Conservation (phyloP, 2,888 invertebrate species). For the Drosophila peninsularis region DNA sequence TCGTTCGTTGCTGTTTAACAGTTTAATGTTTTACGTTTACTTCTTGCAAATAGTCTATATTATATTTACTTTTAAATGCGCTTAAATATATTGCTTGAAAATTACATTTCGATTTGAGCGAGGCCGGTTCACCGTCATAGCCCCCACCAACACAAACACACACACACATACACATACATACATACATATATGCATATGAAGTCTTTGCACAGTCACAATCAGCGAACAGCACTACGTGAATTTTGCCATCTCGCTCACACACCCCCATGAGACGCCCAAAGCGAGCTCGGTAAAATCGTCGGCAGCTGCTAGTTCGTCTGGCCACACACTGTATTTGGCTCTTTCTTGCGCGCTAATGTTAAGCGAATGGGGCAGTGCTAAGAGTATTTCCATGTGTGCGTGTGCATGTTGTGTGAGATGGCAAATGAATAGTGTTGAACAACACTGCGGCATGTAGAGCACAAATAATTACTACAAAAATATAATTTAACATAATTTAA, state of each 20-base stretch:
- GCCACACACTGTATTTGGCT: conserved; percentile 52
- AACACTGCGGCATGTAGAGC: conserved; percentile 39
- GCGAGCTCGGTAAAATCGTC: conserved; percentile 39
- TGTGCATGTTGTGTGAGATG: conserved; percentile 48
- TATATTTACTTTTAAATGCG: conserved; percentile 25
- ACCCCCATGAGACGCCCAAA: conserved; percentile 46
- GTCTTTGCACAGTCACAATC: conserved; percentile 38
- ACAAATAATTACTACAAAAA: conserved; percentile 71
- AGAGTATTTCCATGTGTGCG: conserved; percentile 39
- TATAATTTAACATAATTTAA: conserved; percentile 68
- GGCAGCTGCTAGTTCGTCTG: conserved; percentile 53
- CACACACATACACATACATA: conserved; percentile 45
- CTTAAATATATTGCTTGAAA: conserved; percentile 20
- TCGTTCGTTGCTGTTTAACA: background rate
- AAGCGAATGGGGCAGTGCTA: conserved; percentile 72
- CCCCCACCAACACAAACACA: conserved; percentile 56
- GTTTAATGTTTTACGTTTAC: conserved; percentile 5
- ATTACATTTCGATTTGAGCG: conserved; percentile 48
- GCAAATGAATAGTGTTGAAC: conserved; percentile 63
- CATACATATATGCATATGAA: conserved; percentile 16
- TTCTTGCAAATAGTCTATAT: conserved; percentile 6
- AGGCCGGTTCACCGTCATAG: conserved; percentile 68
- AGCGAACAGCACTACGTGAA: conserved; percentile 29
- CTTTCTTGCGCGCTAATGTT: conserved; percentile 47
- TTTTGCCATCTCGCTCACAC: conserved; percentile 57